Evolutionary conservation across 1,140 invertebrate genomes (phyloP), one percentile per base, ranked within the genome.

Genomic region (Fopius arisanus): DNA sequence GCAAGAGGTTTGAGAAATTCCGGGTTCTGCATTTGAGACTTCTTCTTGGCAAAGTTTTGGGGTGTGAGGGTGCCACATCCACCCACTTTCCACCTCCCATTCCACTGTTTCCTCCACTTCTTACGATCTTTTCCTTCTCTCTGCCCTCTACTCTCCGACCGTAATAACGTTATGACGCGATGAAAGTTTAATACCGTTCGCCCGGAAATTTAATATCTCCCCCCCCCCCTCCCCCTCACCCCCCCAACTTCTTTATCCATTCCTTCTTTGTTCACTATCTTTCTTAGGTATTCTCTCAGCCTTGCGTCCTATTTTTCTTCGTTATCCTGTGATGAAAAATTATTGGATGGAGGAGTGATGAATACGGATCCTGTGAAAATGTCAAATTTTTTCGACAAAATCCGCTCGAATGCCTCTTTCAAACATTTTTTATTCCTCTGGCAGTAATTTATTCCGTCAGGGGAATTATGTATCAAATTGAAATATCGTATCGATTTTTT

Each of bases 131-230:
- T 62, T 70, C 67, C 43, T 31, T 48, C 48, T 68, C 19, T 37
- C 9, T 31, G 14, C 67, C 48, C 48, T 21, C 21, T 40, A 51
- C 51, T 21, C 70, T 37, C 19, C 69, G 26, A 70, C 40, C 67
- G 76, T 78, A 79, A 79, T 80, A 78, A 80, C 76, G 75, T 79
- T 79, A 78, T 74, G 73, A 77, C 76, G 79, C 77, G 78, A 79
- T 77, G 76, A 80, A 80, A 80, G 79, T 81, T 81, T 80, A 78
- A 80, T 80, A 79, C 79, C 76, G 72, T 73, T 77, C 72, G 74
- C 70, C 73, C 75, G 78, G 79, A 79, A 79, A 80, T 80, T 80
- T 79, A 80, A 80, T 79, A 79, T 79, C 78, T 77, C 70, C 72
- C 48, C 29, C 14, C 41, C 41, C 41, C 48, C 29, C 14, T 12